A percentile compares a stretch with the other conserved stretches of the same genome.
These are phyloP conservation scores for Coenobita brevimanus DNA, from an alignment of 1,140 invertebrate species.

Conservation along the genomic window DNA sequence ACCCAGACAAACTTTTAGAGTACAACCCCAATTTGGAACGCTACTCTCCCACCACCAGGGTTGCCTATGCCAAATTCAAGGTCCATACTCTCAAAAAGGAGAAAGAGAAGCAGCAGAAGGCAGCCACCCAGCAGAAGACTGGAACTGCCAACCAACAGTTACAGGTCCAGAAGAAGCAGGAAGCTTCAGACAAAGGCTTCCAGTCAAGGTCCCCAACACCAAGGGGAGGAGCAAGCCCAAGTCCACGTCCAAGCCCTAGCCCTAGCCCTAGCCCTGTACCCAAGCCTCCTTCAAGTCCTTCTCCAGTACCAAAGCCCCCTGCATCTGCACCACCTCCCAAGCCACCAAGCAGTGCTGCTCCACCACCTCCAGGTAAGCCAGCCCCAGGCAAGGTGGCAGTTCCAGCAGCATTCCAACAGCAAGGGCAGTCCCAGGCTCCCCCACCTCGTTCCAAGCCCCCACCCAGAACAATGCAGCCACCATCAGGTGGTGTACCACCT, in stretches of 20 bases:
- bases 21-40: conserved; percentile 69
- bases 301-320: no score
- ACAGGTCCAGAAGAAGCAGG: conserved; percentile 18
- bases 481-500: no score
- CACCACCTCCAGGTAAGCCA: conserved; percentile 6
- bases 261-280: not conserved
- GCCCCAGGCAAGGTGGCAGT: conserved; percentile 17
- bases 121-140: conserved; percentile 41
- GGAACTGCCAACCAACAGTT: conserved; percentile 34
- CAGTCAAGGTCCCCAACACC: not conserved
- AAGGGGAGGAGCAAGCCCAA: not conserved
- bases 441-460: not conserved
- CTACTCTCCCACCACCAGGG: conserved; percentile 63
- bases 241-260: not conserved
- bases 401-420: not conserved
- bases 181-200: not conserved
- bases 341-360: not conserved
- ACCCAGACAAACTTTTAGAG: conserved; percentile 62
- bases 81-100: conserved; percentile 65
- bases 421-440: not conserved
- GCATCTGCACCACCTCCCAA: not conserved
- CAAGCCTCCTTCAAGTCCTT: not conserved
- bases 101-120: conserved; percentile 61
- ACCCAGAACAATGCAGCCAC: no score
- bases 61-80: conserved; percentile 70